Base-by-base conservation (phyloP, 2,888 invertebrate species). In the Acanthopleura granulata region DNA sequence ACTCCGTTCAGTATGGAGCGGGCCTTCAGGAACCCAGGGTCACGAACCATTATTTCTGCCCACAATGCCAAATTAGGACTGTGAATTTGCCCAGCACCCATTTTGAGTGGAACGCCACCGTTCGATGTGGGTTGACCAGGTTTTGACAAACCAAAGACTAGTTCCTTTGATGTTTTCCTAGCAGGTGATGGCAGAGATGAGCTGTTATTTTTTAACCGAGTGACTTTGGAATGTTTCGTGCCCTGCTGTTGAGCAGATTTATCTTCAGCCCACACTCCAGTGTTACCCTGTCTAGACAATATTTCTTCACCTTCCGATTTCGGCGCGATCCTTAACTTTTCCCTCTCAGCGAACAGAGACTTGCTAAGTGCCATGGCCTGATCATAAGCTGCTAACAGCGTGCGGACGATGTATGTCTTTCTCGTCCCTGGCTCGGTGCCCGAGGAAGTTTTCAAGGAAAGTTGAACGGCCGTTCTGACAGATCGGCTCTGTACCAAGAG, bases 401-500 rank as follows among this genome's bases (percentile, higher is more conserved):
- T 85, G 70, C 79, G 79, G 25, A 66, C 66, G 3, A 57, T 18
- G 57, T n/a, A 57, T 16, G 16, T 15, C 22, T 66, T 66, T 27
- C 29, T 6, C 3, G 66, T 66, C 18, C 12, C 57, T 57, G 57
- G 57, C 22, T 22, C 66, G 3, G 22, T 66, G 18, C 22, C 22
- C 6, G 15, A 27, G 22, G 66, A 66, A 15, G 22, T 66, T 22
- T 22, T 27, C 29, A 66, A 27, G 12, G n/a, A 57, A 57, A 18
- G 18, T 1, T 66, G 4, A 15, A 83, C 73, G n/a, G 78, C 74
- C 27, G 78, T 75, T 57, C 78, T 77, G 49, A 86, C 29, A 9
- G 82, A 79, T 73, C 79, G 77, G 72, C 84, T 84, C 74, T 89
- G 86, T 15, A 86, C 87, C 11, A 87, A 72, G 49, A 88, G 77